Evolutionary conservation across 2,113 vertebrate species (phyloP).

Genomic region (Mixornis gularis): DNA sequence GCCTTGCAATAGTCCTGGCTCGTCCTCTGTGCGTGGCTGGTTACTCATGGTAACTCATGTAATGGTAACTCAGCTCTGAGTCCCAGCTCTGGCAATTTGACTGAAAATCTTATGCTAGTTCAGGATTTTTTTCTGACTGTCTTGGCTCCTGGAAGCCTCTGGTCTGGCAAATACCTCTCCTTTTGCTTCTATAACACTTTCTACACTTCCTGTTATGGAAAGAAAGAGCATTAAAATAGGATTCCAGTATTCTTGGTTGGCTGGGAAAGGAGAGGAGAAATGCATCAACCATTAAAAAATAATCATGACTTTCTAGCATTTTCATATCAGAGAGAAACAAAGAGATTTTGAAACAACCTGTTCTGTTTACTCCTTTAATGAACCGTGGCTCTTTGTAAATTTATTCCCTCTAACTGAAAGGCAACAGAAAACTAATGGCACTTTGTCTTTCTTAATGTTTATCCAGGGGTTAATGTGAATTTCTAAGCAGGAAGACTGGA

Average conservation of each 20-base stretch:
- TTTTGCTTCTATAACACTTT: background rate
- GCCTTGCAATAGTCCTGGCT: background rate
- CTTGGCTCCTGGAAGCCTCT: background rate
- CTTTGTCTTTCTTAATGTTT: background rate
- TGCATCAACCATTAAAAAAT: background rate
- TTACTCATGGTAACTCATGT: background rate
- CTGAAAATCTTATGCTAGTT: background rate
- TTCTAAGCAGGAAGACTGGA: background rate
- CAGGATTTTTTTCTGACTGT: background rate
- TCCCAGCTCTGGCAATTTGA: background rate
- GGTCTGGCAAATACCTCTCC: background rate
- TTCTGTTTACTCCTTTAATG: background rate
- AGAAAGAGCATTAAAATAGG: background rate
- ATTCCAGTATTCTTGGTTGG: background rate
- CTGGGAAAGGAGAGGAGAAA: background rate
- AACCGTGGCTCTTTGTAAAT: background rate
- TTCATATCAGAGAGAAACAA: background rate
- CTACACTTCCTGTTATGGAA: background rate
- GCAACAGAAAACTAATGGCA: background rate
- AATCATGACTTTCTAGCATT: background rate
- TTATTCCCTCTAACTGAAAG: background rate
- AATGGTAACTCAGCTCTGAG: background rate
- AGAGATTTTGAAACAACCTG: background rate
- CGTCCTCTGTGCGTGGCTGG: accelerated
- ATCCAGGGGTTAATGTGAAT: background rate